Evolutionary conservation across 2,888 invertebrate genomes (phyloP), one percentile per base, ranked within the genome.

Genomic region (Cacoxenus indagator): DNA sequence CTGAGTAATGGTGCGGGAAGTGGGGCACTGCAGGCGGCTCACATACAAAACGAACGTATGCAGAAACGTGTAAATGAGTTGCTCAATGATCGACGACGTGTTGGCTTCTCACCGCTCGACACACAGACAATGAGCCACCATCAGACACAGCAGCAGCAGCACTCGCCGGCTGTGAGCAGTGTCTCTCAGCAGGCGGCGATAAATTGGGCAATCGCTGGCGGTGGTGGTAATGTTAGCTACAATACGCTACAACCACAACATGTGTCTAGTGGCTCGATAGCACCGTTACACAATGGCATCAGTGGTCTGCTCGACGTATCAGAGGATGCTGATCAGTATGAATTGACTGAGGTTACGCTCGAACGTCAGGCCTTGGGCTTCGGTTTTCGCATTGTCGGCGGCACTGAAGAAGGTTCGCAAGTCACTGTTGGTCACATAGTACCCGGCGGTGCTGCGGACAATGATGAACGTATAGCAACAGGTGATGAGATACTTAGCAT

Each of bases 381-480:
- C 90, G 99, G 99, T 8, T 99, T 99, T 90, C 92, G 99, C 72
- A 97, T 99, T 85, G 96, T 99, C 37, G 99, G 99, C 24, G 99
- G 99, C 48, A 96, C 96, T 0, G 99, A 99, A 89, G 98, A 99
- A 90, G 96, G 97, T 69, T 96, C 97, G 73, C 94, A 97, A 89
- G 96, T 98, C 71, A 96, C 97, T 9, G 97, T 99, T 29, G 98
- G 99, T 1, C 96, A 97, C 86, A 97, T 99, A 73, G 98, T 99
- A 66, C 95, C 96, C 0, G 96, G 97, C 26, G 99, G 99, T 2
- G 95, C 98, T 1, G 99, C 96, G 1, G 95, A 95, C 87, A 88
- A 95, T 57, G 98, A 99, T 89, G 96, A 96, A 0, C 91, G 97
- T 48, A 91, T 99, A 66, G 92, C 93, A 48, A 94, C 96, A 0